These are phyloP conservation scores for Drosophila demipolita DNA, from an alignment of 2,888 invertebrate species.

Conservation along the genomic window DNA sequence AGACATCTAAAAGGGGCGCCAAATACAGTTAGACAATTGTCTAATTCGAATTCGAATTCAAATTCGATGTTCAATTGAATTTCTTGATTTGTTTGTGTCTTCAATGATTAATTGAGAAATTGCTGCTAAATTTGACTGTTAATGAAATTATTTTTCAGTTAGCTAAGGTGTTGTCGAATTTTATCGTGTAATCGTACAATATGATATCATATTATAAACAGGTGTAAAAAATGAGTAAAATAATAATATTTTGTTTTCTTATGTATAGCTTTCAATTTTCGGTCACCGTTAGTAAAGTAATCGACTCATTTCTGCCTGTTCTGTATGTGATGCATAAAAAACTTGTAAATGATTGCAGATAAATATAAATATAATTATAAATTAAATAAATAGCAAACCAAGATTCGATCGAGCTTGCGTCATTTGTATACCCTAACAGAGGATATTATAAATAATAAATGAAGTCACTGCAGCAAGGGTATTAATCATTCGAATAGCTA, in stretches of 20 bases:
- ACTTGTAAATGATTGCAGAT: background rate
- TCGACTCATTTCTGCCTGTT: background rate
- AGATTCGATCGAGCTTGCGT: background rate
- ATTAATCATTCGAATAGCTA: background rate
- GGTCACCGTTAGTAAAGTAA: background rate
- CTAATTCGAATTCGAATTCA: too few species aligned
- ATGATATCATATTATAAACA: conserved; percentile 4
- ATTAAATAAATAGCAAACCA: background rate
- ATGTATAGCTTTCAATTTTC: background rate
- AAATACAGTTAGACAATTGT: conserved; percentile 22
- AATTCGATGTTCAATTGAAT: conserved; percentile 13
- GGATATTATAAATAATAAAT: background rate
- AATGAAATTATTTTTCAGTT: background rate
- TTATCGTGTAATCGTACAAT: background rate
- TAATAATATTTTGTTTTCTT: too few species aligned
- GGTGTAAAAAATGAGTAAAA: background rate
- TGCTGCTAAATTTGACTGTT: background rate
- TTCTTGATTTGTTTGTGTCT: conserved; percentile 3
- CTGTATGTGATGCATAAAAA: background rate
- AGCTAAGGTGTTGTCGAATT: background rate
- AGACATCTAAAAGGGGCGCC: conserved; percentile 8
- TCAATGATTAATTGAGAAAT: conserved; percentile 5
- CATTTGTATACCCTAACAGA: background rate
- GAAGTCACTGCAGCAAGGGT: background rate
- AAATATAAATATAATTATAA: background rate